A percentile compares a stretch with the other conserved stretches of the same genome.
Conservation (phyloP, 2,113 vertebrate genomes). For the Aptenodytes forsteri region DNA sequence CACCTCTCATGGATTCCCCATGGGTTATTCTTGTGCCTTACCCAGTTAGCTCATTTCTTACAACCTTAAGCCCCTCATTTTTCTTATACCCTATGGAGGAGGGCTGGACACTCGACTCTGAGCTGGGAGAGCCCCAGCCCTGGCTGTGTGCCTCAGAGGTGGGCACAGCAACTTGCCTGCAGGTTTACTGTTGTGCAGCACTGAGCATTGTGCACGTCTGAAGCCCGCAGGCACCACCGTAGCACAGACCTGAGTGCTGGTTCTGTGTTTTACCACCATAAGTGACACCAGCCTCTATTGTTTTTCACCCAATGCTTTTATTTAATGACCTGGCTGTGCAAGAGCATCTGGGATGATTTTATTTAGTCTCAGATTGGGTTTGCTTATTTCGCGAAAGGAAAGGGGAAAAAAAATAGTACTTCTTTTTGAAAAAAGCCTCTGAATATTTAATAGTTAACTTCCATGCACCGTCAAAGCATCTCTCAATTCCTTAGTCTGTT, state of each 20-base stretch:
- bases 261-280: background rate
- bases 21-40: background rate
- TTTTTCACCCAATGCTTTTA: background rate
- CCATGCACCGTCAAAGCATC: background rate
- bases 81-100: background rate
- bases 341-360: background rate
- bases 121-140: background rate
- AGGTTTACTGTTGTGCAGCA: background rate
- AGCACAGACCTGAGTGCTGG: background rate
- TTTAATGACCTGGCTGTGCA: background rate
- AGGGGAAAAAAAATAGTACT: background rate
- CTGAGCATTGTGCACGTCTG: rapidly evolving
- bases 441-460: background rate
- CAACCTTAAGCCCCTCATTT: background rate
- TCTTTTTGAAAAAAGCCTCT: background rate
- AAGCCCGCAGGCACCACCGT: background rate
- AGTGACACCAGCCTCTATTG: background rate
- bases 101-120: background rate
- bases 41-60: background rate
- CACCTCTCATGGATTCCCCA: background rate
- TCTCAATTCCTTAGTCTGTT: background rate
- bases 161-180: background rate
- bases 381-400: background rate
- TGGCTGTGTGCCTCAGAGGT: background rate
- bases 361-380: background rate